Conservation (phyloP, 1,140 invertebrate species). For the Papilio glaucus region DNA sequence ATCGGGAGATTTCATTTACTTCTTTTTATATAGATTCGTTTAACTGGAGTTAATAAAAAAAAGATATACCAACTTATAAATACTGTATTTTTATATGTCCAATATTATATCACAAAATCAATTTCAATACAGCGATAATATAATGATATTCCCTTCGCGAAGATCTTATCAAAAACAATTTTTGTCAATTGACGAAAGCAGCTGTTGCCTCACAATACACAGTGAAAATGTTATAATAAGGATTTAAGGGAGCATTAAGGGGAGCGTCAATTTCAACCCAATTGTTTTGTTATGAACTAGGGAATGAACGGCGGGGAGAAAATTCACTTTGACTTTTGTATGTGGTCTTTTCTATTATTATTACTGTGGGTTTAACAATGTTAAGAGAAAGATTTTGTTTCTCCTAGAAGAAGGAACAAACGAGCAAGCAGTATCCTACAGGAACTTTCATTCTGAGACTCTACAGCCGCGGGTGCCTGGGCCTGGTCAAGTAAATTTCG, state of each 20-base stretch:
- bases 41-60: no score
- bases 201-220: conserved; percentile 21
- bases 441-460: no score
- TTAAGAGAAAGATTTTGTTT: no score
- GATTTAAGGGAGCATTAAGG: conserved; percentile 18
- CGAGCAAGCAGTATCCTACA: no score
- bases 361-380: neutral
- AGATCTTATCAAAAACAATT: conserved; percentile 12
- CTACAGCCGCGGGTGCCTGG: no score
- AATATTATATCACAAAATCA: neutral
- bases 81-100: neutral
- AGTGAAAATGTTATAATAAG: conserved; percentile 24
- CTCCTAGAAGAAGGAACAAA: no score
- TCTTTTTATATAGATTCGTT: no score
- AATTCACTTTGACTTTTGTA: neutral
- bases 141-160: neutral
- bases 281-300: conserved; percentile 24
- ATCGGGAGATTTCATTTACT: no score
- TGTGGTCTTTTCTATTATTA: neutral
- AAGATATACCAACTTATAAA: neutral
- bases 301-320: neutral
- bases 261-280: conserved; percentile 24
- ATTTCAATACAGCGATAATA: conserved; percentile 9
- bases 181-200: conserved; percentile 14
- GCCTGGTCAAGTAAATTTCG: no score